phyloP scores from a whole-genome alignment of 2,113 vertebrate genomes.

The chimpanzee (Pan troglodytes) region NHGRI_mPanTro3-v2.1_pri NC_072411.2:104440501-104441000 shows the following conservation, averaged over 20 bases:
- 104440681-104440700: slow-evolving; percentile 25
- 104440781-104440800: neutral
- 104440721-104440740: neutral
- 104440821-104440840: neutral
- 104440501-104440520: too few relatives aligned
- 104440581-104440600: slow-evolving; percentile 20
- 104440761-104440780: slow-evolving; percentile 17
- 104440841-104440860: neutral
- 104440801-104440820: neutral
- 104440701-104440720: neutral
- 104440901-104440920: too few relatives aligned
- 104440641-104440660: neutral
- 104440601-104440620: neutral
- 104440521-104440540: too few relatives aligned
- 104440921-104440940: too few relatives aligned
- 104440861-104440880: accelerated
- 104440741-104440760: neutral
- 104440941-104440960: too few relatives aligned
- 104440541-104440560: too few relatives aligned
- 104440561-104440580: neutral
- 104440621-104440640: neutral
- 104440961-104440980: too few relatives aligned
- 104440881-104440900: too few relatives aligned
- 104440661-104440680: neutral
- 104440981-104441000: too few relatives aligned